phyloP scores from a whole-genome alignment of 2,888 invertebrate genomes.

The Argynnis bischoffii region DNA sequence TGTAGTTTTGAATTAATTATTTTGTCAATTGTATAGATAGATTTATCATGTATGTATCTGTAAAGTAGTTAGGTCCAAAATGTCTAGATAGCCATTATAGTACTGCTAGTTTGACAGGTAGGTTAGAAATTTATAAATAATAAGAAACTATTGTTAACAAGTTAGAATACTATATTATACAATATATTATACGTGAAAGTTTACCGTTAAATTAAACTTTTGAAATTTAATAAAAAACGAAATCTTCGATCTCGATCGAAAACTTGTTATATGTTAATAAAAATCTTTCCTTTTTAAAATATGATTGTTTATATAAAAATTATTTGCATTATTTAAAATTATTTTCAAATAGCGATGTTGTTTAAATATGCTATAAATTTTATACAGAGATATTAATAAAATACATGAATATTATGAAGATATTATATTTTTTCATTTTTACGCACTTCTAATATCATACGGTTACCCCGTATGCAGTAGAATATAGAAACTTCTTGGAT shows the following conservation, averaged over 20 bases:
- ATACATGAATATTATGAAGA: conserved; percentile 5
- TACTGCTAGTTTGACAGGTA: conserved; percentile 31
- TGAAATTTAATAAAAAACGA: too few relatives aligned
- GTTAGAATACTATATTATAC: background rate
- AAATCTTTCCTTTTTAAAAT: background rate
- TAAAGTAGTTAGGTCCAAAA: conserved; percentile 26
- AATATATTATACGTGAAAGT: background rate
- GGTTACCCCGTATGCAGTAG: too few relatives aligned
- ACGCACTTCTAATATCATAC: conserved; percentile 1
- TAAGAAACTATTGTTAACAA: conserved; percentile 20
- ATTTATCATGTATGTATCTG: background rate
- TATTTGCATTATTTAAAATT: background rate
- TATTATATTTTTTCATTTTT: too few relatives aligned
- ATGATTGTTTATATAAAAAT: background rate
- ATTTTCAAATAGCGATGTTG: conserved; percentile 34
- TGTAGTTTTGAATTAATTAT: conserved; percentile 9
- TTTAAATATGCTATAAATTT: conserved; percentile 41
- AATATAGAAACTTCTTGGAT: too few relatives aligned
- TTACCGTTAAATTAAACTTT: too few relatives aligned
- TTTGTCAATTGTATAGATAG: conserved; percentile 14
- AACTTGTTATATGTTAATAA: background rate
- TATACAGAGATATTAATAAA: conserved; percentile 40
- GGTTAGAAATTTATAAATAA: conserved; percentile 12
- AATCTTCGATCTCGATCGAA: too few relatives aligned
- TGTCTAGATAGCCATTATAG: conserved; percentile 28